Base-by-base conservation (phyloP, 2,888 invertebrate genomes). In the Microctonus aethiopoides region DNA sequence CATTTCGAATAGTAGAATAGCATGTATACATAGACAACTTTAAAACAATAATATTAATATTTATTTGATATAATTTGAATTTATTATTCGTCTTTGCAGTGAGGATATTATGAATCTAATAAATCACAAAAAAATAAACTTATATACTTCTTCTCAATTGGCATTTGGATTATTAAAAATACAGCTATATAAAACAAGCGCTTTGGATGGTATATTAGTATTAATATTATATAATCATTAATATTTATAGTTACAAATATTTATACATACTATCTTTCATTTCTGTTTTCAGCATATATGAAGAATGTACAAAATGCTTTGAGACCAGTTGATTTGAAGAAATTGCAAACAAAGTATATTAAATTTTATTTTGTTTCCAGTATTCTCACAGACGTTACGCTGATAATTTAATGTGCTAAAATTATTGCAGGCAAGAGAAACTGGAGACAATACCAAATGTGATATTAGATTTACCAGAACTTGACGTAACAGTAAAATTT, bases 121-220 rank as follows among this genome's bases (percentile, higher is more conserved):
- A n/a, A 16, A 13, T 16, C 0, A 11, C 0, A 9, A 34, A 6
- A 68, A 71, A 69, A 75, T 72, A 11, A 78, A 75, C 26, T 70
- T 80, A 0, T 76, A 78, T 24, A 62, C 75, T 26, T 75, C 74
- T 0, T 72, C 79, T 0, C 76, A 78, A 59, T 69, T 80, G 10
- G 67, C 76, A 73, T 76, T 56, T 13, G 80, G 80, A 32, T 24
- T 60, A 5, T 36, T 57, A 1, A 78, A 70, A 68, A 59, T 80
- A 54, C 56, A 70, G 9, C 68, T 3, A 1, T 76, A 76, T 34
- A 80, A 80, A 41, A 56, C 66, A 1, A 26, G 10, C 13, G 16
- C 39, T 0, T 66, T 74, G 29, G 66, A 77, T 60, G 72, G 80
- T 80, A 61, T 69, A 65, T 71, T 59, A 9, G 3, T 41, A 22